Base-by-base conservation (phyloP, 1,140 invertebrate species). In the Dolichoris vasculosae region DNA sequence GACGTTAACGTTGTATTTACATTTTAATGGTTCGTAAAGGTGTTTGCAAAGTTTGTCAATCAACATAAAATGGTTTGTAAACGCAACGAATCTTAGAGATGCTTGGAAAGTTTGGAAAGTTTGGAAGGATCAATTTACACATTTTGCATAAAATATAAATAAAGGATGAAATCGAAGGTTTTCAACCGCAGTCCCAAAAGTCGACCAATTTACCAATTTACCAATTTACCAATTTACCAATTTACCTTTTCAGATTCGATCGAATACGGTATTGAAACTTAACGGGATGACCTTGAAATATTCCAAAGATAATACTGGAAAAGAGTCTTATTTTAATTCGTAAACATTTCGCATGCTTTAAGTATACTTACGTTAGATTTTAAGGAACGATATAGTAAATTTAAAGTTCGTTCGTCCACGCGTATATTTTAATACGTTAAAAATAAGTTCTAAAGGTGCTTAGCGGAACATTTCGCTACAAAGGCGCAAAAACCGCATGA, bases 231-330 rank as follows among this genome's bases (percentile, higher is more conserved):
- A n/a, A n/a, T n/a, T n/a, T n/a, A n/a, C n/a, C n/a, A n/a, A n/a
- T n/a, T 26, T 13, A 26, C 23, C 23, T 59, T 59, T 59, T 2
- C 55, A 59, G 55, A 59, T 59, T 59, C 26, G 4, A 59, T 59
- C 7, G 55, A 59, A 59, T 26, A 59, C n/a, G n/a, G n/a, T n/a
- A n/a, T n/a, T n/a, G 23, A 59, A 2, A 23, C 20, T 59, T 59
- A 26, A 26, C 23, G 26, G 20, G 23, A 59, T 26, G 4, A 59
- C 55, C 23, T 64, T 43, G 2, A 64, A 64, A 63, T 48, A 69
- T 81, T 81, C 30, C 17, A 81, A 81, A 81, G 67, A 71, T 82
- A 73, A 43, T 59, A 73, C 48, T 82, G 55, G 3, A 55, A 55
- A 59, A 73, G 20, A 59, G 23, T 26, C 3, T 40, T 38, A 73